Percentiles rank a stretch among this genome's conserved stretches.
These are phyloP conservation scores for Rattus norvegicus DNA, from an alignment of 2,113 vertebrate species.

Conservation along the genomic window GRCr8 NC_086022.1:52868001-52868500, in stretches of 20 bases:
- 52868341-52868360: not conserved
- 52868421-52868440: too few species aligned
- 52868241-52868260: not conserved
- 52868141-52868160: not conserved
- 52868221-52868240: slow-evolving; percentile 12
- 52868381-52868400: not conserved
- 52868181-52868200: not conserved
- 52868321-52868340: not conserved
- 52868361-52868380: not conserved
- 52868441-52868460: too few species aligned
- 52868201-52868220: not conserved
- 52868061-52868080: not conserved
- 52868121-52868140: not conserved
- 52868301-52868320: not conserved
- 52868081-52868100: not conserved
- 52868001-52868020: slow-evolving; percentile 27
- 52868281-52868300: not conserved
- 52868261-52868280: not conserved
- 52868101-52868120: not conserved
- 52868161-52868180: not conserved
- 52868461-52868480: too few species aligned
- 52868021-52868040: slow-evolving; percentile 19
- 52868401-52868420: not conserved
- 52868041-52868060: slow-evolving; percentile 42
- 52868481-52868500: too few species aligned